Evolutionary conservation across 2,888 invertebrate species (phyloP), one percentile per base, ranked within the genome.

Genomic region (Orthosia incerta): DNA sequence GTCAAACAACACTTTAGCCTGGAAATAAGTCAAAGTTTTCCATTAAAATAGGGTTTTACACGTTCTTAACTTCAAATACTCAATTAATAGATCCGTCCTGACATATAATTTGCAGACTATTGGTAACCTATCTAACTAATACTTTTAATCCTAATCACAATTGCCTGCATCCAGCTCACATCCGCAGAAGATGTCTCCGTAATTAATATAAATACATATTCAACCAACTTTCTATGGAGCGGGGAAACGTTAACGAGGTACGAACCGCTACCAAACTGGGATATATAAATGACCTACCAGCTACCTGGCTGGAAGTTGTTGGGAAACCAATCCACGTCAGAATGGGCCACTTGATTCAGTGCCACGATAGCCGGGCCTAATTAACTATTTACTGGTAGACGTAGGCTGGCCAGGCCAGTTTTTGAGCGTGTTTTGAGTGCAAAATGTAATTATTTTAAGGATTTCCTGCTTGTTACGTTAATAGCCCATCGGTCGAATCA

Each of bases 201-300:
- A 78, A 74, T 78, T 72, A 66, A 71, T 74, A 82, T 74, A 82
- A 60, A 70, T 67, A 66, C 74, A 76, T 82, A 82, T 82, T 72
- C 69, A 67, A 55, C 45, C 53, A 59, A 76, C 87, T 88, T 88
- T 87, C 87, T 82, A 83, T 56, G 60, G 31, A 73, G 64, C 60
- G 76, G 68, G 82, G 82, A 77, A 84, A 85, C 83, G 75, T 84
- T 80, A 84, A 85, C 83, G 80, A 85, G 84, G 75, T 78, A 71
- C 48, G 20, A 73, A 77, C 82, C 86, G 78, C 85, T 84, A 87
- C 89, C 89, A 89, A 89, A 89, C 84, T 83, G 59, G 90, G 90
- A 86, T 82, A 78, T 83, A 86, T 88, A 88, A 90, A 88, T 87
- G 88, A 86, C 81, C 39, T 39, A 39, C 39, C 39, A 39, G 39